phyloP scores from a whole-genome alignment of 1,140 invertebrate species.

The Steinernema feltiae region DNA sequence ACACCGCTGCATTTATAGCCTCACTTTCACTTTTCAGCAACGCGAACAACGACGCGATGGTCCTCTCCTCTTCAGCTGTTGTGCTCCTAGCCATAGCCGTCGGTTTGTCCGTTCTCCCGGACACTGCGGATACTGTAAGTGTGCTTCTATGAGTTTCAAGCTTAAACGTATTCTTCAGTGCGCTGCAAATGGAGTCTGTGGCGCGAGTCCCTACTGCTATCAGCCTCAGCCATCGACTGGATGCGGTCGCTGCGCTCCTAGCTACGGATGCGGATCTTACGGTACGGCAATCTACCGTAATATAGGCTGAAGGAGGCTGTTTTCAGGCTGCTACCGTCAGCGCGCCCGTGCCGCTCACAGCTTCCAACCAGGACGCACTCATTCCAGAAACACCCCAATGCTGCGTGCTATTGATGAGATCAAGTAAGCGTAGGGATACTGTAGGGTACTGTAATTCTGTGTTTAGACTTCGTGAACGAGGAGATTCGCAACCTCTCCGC shows the following conservation, averaged over 20 bases:
- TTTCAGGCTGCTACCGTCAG: neutral
- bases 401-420: neutral
- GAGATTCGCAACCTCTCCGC: too few relatives aligned
- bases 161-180: constrained; percentile 23
- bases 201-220: constrained; percentile 16
- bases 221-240: constrained; percentile 1
- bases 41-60: too few relatives aligned
- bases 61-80: too few relatives aligned
- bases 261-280: constrained; percentile 32
- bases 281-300: constrained; percentile 19
- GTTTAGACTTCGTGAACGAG: too few relatives aligned
- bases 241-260: constrained; percentile 21
- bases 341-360: neutral
- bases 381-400: neutral
- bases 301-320: neutral
- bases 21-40: too few relatives aligned
- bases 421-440: too few relatives aligned
- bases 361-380: neutral
- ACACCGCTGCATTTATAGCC: too few relatives aligned
- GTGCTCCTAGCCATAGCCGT: too few relatives aligned
- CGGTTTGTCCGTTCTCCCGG: neutral
- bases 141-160: neutral
- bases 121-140: neutral
- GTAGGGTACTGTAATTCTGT: too few relatives aligned
- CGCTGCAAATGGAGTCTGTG: constrained; percentile 34